Conservation (phyloP, 2,888 invertebrate genomes). For the Pachliopta kotzebuea region DNA sequence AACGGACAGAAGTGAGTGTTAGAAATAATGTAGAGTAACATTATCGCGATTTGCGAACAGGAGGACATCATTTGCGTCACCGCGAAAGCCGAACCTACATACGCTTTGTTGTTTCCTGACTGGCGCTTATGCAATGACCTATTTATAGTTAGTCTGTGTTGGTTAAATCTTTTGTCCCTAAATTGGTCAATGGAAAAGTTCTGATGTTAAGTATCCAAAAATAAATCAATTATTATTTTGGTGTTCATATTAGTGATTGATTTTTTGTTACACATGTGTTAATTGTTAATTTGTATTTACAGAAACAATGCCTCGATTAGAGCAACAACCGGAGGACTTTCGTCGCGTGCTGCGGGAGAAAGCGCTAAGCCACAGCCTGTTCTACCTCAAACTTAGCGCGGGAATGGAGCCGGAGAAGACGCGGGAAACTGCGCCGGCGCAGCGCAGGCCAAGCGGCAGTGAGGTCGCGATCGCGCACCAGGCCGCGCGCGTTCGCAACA, state of each 20-base stretch:
- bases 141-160: constrained; percentile 2
- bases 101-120: constrained; percentile 12
- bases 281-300: constrained; percentile 30
- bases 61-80: constrained; percentile 18
- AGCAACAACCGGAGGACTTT: constrained; percentile 67
- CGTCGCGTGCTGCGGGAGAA: constrained; percentile 73
- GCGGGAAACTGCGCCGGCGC: constrained; percentile 36
- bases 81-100: constrained; percentile 3
- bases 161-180: constrained; percentile 16
- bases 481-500: constrained; percentile 61
- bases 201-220: constrained; percentile 1
- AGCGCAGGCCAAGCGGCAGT: constrained; percentile 48
- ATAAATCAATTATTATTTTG: neutral
- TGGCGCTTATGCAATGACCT: constrained; percentile 17
- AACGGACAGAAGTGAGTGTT: neutral
- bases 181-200: constrained; percentile 15
- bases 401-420: constrained; percentile 51
- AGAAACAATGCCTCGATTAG: constrained; percentile 66
- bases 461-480: constrained; percentile 63
- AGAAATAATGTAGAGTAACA: constrained; percentile 6
- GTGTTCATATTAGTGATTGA: neutral
- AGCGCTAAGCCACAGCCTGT: constrained; percentile 73
- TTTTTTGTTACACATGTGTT: neutral
- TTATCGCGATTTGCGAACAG: constrained; percentile 8
- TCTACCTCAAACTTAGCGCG: constrained; percentile 71